Evolutionary conservation across 2,113 vertebrate genomes (phyloP).

Genomic region (Australoheros scitulus): DNA sequence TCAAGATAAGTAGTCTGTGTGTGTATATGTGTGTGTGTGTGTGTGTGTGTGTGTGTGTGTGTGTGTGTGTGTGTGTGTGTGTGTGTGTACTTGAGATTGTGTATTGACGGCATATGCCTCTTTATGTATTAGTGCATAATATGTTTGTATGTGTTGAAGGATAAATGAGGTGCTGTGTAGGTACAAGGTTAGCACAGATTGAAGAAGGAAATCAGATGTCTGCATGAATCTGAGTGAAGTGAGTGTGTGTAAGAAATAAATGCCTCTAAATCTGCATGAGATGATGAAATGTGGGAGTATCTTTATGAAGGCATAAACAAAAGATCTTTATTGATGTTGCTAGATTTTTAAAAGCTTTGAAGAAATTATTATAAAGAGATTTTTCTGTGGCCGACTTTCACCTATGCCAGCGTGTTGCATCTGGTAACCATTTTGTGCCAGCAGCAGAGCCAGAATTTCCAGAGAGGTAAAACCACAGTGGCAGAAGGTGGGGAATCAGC

Average conservation of each 20-base stretch:
- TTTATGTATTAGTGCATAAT: not conserved
- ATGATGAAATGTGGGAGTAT: not conserved
- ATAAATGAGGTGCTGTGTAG: slow-evolving; percentile 12
- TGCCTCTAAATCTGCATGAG: not conserved
- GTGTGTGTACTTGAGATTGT: slow-evolving; percentile 21
- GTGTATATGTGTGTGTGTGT: slow-evolving; percentile 1
- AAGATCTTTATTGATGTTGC: not conserved
- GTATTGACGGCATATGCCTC: slow-evolving; percentile 3
- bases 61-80: slow-evolving; percentile 8
- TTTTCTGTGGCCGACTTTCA: slow-evolving; percentile 49
- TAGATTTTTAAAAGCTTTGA: slow-evolving; percentile 1
- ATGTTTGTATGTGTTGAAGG: slow-evolving; percentile 23
- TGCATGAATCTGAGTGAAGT: not conserved
- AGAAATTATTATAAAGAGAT: slow-evolving; percentile 1
- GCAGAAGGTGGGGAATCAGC: slow-evolving; percentile 70
- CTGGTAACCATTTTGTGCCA: slow-evolving; percentile 74
- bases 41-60: slow-evolving; percentile 28
- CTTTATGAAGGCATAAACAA: not conserved
- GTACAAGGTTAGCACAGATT: slow-evolving; percentile 49
- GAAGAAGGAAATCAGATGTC: slow-evolving; percentile 18
- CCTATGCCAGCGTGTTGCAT: slow-evolving; percentile 49
- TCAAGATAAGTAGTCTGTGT: slow-evolving; percentile 61
- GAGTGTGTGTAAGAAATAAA: not conserved
- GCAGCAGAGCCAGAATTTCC: slow-evolving; percentile 68
- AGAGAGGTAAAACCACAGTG: slow-evolving; percentile 75